These are phyloP conservation scores for Pipistrellus kuhlii DNA, from an alignment of 2,797 vertebrate species.

Conservation along the genomic window DNA sequence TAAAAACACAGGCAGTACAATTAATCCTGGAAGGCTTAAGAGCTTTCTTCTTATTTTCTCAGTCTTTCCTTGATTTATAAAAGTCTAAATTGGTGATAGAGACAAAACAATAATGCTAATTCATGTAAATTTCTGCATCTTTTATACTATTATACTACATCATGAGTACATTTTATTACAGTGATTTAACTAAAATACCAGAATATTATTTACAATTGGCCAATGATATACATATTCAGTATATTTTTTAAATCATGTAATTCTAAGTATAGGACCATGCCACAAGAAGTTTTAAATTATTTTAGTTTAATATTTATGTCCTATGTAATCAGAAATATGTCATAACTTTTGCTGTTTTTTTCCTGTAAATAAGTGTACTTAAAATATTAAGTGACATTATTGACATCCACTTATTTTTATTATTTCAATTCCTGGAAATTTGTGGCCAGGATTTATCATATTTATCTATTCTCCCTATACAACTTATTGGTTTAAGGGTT, in stretches of 20 bases:
- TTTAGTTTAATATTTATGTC: constrained; percentile 4
- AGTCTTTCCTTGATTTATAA: constrained; percentile 64
- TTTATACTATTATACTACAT: constrained; percentile 28
- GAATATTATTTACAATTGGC: not conserved
- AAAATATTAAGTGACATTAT: constrained; percentile 30
- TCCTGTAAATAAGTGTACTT: not conserved
- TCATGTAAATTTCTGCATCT: constrained; percentile 39
- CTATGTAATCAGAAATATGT: constrained; percentile 34
- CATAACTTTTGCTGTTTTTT: constrained; percentile 40
- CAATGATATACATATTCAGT: constrained; percentile 22
- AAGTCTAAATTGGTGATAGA: constrained; percentile 51
- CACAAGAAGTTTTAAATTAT: constrained; percentile 55
- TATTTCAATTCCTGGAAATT: constrained; percentile 64
- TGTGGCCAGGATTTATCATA: not conserved
- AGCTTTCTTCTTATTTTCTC: constrained; percentile 46
- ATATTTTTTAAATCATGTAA: constrained; percentile 55
- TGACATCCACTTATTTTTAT: constrained; percentile 6
- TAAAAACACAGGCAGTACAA: constrained; percentile 58
- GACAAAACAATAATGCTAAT: constrained; percentile 69
- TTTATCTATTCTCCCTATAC: not conserved
- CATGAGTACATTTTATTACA: constrained; percentile 63
- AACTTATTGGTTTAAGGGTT: not conserved
- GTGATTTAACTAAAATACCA: constrained; percentile 61
- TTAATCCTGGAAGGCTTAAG: constrained; percentile 73
- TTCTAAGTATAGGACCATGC: not conserved